Evolutionary conservation across 2,797 vertebrate genomes (phyloP).

Genomic region (Pangasius djambal): DNA sequence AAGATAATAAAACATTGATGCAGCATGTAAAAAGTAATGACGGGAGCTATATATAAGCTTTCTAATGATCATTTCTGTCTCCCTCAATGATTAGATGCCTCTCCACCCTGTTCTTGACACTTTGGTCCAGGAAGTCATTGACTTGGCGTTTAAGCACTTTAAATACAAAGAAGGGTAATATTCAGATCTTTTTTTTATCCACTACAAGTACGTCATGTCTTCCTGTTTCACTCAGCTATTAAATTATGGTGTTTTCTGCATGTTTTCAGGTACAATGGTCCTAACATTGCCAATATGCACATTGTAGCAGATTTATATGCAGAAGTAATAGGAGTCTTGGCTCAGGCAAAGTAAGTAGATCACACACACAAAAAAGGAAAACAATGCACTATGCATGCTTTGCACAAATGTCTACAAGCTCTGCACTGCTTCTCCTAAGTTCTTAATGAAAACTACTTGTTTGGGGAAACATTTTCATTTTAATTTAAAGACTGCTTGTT

Average conservation of each 20-base stretch:
- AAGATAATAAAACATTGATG: neutral
- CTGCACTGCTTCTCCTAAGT: no score
- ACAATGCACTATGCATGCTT: neutral
- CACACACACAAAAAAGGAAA: neutral
- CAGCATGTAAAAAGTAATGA: neutral
- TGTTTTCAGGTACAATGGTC: slow-evolving; percentile 88
- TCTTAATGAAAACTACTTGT: neutral
- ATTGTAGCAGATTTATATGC: slow-evolving; percentile 97
- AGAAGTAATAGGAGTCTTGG: slow-evolving; percentile 94
- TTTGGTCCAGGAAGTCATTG: slow-evolving; percentile 94
- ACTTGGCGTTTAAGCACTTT: slow-evolving; percentile 98
- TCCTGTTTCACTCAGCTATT: neutral
- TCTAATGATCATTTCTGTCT: slow-evolving; percentile 27
- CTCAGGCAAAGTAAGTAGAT: slow-evolving; percentile 92
- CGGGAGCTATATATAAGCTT: neutral
- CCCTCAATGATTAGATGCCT: slow-evolving; percentile 82
- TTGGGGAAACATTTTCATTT: neutral
- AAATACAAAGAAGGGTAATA: slow-evolving; percentile 98
- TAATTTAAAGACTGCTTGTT: neutral
- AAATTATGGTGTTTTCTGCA: neutral
- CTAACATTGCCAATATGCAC: slow-evolving; percentile 98
- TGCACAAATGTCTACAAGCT: neutral
- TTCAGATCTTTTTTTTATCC: neutral
- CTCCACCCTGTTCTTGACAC: slow-evolving; percentile 95
- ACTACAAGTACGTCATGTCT: neutral